A percentile compares a stretch with the other conserved stretches of the same genome.
These are phyloP conservation scores for Antheraea mylitta DNA, from an alignment of 1,140 invertebrate species.

Conservation along the genomic window DNA sequence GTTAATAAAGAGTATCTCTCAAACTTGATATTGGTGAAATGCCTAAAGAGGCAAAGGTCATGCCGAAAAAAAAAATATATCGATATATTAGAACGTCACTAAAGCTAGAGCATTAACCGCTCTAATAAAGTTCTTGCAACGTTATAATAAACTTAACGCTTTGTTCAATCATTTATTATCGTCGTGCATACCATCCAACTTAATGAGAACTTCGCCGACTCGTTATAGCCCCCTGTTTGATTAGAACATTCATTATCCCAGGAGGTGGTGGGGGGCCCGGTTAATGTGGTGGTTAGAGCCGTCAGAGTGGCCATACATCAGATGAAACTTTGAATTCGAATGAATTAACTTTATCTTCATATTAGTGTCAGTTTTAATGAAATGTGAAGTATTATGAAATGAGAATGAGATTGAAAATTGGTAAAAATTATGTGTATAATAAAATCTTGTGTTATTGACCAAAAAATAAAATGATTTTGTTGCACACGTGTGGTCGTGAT, in stretches of 20 bases:
- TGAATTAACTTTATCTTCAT: constrained; percentile 56
- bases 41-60: no score
- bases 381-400: constrained; percentile 34
- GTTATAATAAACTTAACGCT: constrained; percentile 70
- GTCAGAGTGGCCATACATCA: constrained; percentile 49
- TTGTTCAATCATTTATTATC: constrained; percentile 73
- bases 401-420: not conserved
- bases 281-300: constrained; percentile 28
- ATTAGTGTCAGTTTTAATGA: constrained; percentile 53
- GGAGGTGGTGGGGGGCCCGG: constrained; percentile 25
- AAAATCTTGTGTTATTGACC: no score
- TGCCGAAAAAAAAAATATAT: not conserved
- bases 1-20: no score
- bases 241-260: constrained; percentile 29
- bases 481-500: no score
- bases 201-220: constrained; percentile 48
- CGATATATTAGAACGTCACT: constrained; percentile 15
- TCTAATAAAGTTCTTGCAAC: constrained; percentile 71
- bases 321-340: constrained; percentile 54
- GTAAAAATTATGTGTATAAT: no score
- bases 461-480: no score
- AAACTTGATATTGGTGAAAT: no score
- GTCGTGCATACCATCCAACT: constrained; percentile 37
- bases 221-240: constrained; percentile 32
- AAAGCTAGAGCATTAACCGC: constrained; percentile 49